These are phyloP conservation scores for Diprion similis DNA, from an alignment of 1,140 invertebrate genomes.

Conservation along the genomic window DNA sequence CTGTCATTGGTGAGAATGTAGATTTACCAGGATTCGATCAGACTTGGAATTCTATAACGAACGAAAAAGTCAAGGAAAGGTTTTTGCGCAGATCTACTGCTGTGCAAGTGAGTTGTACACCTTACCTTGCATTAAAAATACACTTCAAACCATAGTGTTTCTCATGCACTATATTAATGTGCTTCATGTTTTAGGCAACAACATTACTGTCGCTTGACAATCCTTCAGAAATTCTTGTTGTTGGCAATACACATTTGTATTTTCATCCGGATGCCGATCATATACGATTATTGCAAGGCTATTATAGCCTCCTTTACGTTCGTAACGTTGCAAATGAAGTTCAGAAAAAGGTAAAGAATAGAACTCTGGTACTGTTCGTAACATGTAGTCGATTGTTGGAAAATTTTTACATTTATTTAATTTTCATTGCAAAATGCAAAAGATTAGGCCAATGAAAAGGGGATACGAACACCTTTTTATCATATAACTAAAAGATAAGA, in stretches of 20 bases:
- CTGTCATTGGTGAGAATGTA: conserved; percentile 66
- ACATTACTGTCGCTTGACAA: conserved; percentile 69
- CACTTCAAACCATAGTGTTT: too few relatives aligned
- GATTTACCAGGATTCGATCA: conserved; percentile 64
- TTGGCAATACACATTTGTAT: conserved; percentile 92
- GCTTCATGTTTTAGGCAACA: conserved; percentile 57
- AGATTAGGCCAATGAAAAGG: too few relatives aligned
- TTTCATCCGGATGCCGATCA: conserved; percentile 90
- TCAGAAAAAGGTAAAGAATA: conserved; percentile 54
- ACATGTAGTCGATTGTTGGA: too few relatives aligned
- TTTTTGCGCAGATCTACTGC: conserved; percentile 71
- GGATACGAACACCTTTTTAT: too few relatives aligned
- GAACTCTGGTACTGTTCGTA: too few relatives aligned
- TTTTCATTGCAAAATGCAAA: too few relatives aligned
- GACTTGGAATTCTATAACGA: conserved; percentile 69
- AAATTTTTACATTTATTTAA: too few relatives aligned
- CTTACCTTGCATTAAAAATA: too few relatives aligned
- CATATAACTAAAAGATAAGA: too few relatives aligned
- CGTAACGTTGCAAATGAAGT: conserved; percentile 60
- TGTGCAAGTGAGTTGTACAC: conserved; percentile 59
- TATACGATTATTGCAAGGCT: conserved; percentile 81
- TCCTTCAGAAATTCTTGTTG: conserved; percentile 68
- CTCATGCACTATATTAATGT: background rate
- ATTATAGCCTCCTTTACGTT: conserved; percentile 68
- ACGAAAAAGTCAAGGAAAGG: conserved; percentile 66